Evolutionary conservation across 2,113 vertebrate species (phyloP).

Genomic region (Tylochromis polylepis): DNA sequence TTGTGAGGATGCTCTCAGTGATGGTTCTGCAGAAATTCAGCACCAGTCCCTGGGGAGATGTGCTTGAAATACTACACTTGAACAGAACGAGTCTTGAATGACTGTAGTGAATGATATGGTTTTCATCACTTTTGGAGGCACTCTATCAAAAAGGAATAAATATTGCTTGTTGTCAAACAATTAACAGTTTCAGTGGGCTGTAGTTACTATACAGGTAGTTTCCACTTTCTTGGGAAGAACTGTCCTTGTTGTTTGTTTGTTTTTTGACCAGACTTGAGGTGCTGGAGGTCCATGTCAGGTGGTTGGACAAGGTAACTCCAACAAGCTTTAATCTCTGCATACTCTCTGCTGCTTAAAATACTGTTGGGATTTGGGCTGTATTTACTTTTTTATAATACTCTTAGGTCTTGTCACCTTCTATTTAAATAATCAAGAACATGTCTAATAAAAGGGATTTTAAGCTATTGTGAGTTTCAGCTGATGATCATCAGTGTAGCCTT

Average conservation of each 20-base stretch:
- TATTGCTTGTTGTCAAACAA: not conserved
- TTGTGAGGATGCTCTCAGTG: not conserved
- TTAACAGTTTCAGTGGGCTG: not conserved
- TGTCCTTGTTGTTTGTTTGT: not conserved
- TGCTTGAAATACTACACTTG: not conserved
- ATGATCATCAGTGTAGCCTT: not conserved
- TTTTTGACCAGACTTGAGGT: not conserved
- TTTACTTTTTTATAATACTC: not conserved
- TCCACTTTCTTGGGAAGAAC: not conserved
- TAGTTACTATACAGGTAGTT: not conserved
- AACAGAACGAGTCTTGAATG: not conserved
- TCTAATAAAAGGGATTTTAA: not conserved
- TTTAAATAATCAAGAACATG: not conserved
- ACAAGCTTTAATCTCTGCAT: not conserved
- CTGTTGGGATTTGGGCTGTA: not conserved
- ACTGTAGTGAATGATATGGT: not conserved
- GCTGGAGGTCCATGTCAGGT: not conserved
- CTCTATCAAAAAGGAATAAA: not conserved
- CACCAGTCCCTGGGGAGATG: not conserved
- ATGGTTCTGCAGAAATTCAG: not conserved
- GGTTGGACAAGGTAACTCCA: not conserved
- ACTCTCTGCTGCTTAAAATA: not conserved
- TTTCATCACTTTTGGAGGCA: not conserved
- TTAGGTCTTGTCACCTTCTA: not conserved
- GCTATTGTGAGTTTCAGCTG: not conserved